Base-by-base conservation (phyloP, 2,888 invertebrate species). In the Ophion obscuratus region DNA sequence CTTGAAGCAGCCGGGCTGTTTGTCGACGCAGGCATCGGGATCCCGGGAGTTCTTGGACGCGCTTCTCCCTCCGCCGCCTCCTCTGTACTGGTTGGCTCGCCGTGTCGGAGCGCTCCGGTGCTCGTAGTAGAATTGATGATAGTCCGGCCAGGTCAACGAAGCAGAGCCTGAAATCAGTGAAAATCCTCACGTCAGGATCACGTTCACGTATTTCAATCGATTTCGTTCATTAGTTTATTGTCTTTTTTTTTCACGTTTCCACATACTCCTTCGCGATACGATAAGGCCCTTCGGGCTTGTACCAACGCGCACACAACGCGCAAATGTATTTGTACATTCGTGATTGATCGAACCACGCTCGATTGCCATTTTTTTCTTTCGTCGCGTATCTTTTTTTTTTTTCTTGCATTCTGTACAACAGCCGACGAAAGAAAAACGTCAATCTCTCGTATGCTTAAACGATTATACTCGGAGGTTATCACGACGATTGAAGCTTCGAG, bases 1-100 rank as follows among this genome's bases (percentile, higher is more conserved):
- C 53, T 94, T 92, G 87, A 91, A 93, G 71, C 90, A 91, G 11
- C 93, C 94, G 0, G 93, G 92, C 40, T 89, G 90, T 74, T 90
- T 92, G 76, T 92, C 91, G 61, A 89, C 59, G 61, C 89, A 88
- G 24, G 57, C 83, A 57, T 78, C 82, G 47, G 61, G 40, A 11
- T 75, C 84, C 14, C 84, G 84, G n/a, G 59, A 68, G 82, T 76
- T 78, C 24, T 81, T 83, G 6, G 77, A 66, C 27, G 59, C 17
- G 4, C 24, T 57, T 14, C 59, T 31, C 11, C 67, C 44, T 40
- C 24, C n/a, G 27, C 24, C 66, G 14, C 31, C 68, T n/a, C 64
- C 40, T n/a, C 71, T 74, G 47, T 61, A 20, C 27, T 83, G 84
- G 11, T 40, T 78, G 27, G 67, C 7, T n/a, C 78, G 79, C 10